These are phyloP conservation scores for Leucophenga varia DNA, from an alignment of 1,140 invertebrate genomes.

Conservation along the genomic window DNA sequence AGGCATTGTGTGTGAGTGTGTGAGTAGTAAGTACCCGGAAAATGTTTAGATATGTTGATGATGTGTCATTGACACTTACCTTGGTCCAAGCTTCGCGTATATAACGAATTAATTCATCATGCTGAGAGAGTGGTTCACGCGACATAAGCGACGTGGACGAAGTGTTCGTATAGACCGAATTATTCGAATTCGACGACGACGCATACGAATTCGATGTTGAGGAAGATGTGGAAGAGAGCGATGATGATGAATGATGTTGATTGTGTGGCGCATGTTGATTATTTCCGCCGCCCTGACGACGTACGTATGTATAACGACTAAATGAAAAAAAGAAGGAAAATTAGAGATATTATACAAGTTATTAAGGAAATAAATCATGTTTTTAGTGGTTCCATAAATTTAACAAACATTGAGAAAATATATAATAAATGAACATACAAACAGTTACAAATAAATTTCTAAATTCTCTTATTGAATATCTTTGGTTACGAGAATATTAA, in stretches of 20 bases:
- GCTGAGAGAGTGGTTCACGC: constrained; percentile 39
- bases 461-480: too few species aligned
- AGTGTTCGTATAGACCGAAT: constrained; percentile 21
- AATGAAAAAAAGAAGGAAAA: constrained; percentile 4
- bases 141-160: constrained; percentile 17
- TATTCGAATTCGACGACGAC: constrained; percentile 40
- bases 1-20: too few species aligned
- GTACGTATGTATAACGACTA: constrained; percentile 46
- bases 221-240: constrained; percentile 26
- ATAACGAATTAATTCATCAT: constrained; percentile 51
- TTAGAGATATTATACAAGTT: not conserved
- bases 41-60: too few species aligned
- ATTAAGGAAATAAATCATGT: not conserved
- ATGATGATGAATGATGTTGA: constrained; percentile 33
- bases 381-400: too few species aligned
- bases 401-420: too few species aligned
- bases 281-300: constrained; percentile 32
- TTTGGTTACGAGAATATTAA: too few species aligned
- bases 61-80: too few species aligned
- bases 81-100: constrained; percentile 53
- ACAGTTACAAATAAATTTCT: too few species aligned
- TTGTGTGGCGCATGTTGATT: constrained; percentile 26
- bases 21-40: too few species aligned
- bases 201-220: constrained; percentile 25
- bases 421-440: constrained; percentile 1